These are phyloP conservation scores for Acestrorhynchus altus DNA, from an alignment of 2,797 vertebrate species.

Conservation along the genomic window DNA sequence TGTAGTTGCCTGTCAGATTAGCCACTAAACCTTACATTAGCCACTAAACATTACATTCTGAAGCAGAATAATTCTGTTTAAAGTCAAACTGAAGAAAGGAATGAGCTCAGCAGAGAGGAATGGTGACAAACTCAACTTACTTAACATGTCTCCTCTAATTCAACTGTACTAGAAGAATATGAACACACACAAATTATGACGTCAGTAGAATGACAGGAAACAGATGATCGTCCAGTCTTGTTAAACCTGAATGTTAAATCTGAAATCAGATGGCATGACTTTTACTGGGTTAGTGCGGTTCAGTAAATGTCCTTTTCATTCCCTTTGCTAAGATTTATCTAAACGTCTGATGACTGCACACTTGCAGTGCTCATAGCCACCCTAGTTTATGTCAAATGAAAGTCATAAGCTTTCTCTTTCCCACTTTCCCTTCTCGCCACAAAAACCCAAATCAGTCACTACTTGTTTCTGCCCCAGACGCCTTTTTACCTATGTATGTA, in stretches of 20 bases:
- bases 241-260: not conserved
- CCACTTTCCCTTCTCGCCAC: too few species aligned
- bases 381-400: not conserved
- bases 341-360: not conserved
- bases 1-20: not conserved
- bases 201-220: not conserved
- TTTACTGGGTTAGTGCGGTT: not conserved
- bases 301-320: not conserved
- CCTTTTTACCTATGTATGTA: too few species aligned
- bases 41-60: not conserved
- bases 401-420: not conserved
- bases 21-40: not conserved
- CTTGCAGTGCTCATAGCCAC: not conserved
- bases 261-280: not conserved
- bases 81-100: constrained; percentile 12
- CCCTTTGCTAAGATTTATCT: not conserved
- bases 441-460: too few species aligned
- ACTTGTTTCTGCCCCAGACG: too few species aligned
- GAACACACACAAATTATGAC: not conserved
- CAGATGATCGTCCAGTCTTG: not conserved
- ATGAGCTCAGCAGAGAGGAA: constrained; percentile 33
- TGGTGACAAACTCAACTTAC: constrained; percentile 14
- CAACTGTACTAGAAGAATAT: not conserved
- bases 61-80: constrained; percentile 20
- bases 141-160: constrained; percentile 17